Conservation (phyloP, 2,797 vertebrate species). For the Amphiprion clarkii region DNA sequence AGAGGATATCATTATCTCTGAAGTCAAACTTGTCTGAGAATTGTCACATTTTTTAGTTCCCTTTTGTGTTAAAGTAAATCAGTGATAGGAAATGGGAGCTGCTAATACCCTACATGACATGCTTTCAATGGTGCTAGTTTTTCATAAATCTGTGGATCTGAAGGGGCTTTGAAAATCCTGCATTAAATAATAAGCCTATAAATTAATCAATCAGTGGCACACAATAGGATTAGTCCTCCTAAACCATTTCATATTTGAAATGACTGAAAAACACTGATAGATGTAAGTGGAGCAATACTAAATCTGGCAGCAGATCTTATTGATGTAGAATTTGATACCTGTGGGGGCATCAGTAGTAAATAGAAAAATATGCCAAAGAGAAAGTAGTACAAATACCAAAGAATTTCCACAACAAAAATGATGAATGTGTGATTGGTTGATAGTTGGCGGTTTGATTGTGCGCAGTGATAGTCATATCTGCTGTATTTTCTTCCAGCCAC, state of each 20-base stretch:
- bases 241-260: background rate
- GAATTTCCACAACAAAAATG: background rate
- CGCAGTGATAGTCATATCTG: slow-evolving; percentile 19
- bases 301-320: background rate
- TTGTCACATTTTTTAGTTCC: background rate
- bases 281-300: background rate
- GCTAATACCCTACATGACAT: background rate
- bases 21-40: background rate
- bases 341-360: too few relatives aligned
- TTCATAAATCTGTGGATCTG: background rate
- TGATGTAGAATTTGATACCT: background rate
- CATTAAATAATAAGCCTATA: background rate
- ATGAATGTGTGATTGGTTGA: background rate
- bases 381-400: background rate
- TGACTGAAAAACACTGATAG: background rate
- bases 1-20: too few relatives aligned
- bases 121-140: background rate
- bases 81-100: background rate
- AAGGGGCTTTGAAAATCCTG: background rate
- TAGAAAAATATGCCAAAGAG: background rate
- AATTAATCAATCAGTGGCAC: background rate
- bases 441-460: slow-evolving; percentile 14
- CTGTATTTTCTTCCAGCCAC: slow-evolving; percentile 86
- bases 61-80: background rate
- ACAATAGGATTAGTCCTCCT: background rate